These are phyloP conservation scores for Drosophila dunni DNA, from an alignment of 1,140 invertebrate genomes.

Conservation along the genomic window DNA sequence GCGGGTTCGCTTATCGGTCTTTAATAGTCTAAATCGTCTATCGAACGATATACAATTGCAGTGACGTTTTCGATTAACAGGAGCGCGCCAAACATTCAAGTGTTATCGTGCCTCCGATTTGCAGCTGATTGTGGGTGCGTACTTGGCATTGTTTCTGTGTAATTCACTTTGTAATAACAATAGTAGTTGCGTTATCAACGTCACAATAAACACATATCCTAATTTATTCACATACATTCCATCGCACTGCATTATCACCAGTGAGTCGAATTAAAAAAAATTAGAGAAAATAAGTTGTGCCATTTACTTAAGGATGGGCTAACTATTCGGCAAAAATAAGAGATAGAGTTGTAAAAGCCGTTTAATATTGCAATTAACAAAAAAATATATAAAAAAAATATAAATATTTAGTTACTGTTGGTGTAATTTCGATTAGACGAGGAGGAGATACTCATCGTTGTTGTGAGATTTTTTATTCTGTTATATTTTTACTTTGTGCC, in stretches of 20 bases:
- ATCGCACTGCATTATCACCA: conserved; percentile 24
- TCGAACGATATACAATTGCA: conserved; percentile 34
- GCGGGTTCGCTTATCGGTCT: conserved; percentile 28
- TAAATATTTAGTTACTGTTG: conserved; percentile 35
- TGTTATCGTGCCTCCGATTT: conserved; percentile 24
- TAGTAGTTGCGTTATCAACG: conserved; percentile 8
- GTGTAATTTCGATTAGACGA: conserved; percentile 22
- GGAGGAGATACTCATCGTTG: conserved; percentile 6
- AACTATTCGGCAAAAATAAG: conserved; percentile 16
- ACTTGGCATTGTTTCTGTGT: conserved; percentile 14
- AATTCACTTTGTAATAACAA: conserved; percentile 22
- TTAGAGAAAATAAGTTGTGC: conserved; percentile 18
- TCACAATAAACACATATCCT: conserved; percentile 9
- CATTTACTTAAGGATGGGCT: conserved; percentile 24
- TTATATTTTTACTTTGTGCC: conserved; percentile 82
- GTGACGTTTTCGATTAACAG: conserved; percentile 13
- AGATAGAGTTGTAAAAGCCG: conserved; percentile 2
- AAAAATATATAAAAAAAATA: conserved; percentile 26
- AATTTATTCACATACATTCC: conserved; percentile 15
- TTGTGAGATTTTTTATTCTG: conserved; percentile 73
- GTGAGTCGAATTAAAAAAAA: conserved; percentile 30
- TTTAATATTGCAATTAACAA: conserved; percentile 29
- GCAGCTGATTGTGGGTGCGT: conserved; percentile 35
- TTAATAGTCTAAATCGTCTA: conserved; percentile 15
- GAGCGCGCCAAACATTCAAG: conserved; percentile 35